Percentiles rank a stretch among this genome's conserved stretches.
Conservation (phyloP, 2,113 vertebrate species). For the Sitta europaea region DNA sequence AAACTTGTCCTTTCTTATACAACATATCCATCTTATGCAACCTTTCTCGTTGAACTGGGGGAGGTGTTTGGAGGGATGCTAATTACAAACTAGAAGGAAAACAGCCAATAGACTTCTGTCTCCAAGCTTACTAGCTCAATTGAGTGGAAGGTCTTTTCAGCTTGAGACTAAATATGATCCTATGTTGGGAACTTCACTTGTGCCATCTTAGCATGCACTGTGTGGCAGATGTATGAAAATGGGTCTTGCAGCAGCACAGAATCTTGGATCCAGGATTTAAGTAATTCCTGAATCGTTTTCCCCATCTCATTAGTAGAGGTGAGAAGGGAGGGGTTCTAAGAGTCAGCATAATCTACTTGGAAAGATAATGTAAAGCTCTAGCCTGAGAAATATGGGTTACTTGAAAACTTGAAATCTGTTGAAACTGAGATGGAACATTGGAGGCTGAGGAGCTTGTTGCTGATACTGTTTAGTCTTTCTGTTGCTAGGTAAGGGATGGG, state of each 20-base stretch:
- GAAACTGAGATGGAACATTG: background rate
- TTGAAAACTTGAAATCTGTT: background rate
- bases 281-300: background rate
- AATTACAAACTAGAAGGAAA: background rate
- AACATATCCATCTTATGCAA: rapidly evolving
- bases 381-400: background rate
- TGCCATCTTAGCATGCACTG: background rate
- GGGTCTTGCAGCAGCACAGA: background rate
- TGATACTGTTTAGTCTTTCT: background rate
- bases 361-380: background rate
- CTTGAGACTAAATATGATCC: background rate
- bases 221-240: background rate
- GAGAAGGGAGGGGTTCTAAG: background rate
- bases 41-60: background rate
- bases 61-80: background rate
- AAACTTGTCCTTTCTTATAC: background rate
- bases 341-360: background rate
- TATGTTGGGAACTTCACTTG: background rate
- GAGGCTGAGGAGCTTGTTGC: background rate
- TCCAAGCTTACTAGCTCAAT: background rate
- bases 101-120: background rate
- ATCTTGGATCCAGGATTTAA: background rate
- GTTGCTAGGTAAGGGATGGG: background rate
- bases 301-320: background rate
- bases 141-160: background rate